These are phyloP conservation scores for Lanistes nyassanus DNA, from an alignment of 1,140 invertebrate species.

Conservation along the genomic window DNA sequence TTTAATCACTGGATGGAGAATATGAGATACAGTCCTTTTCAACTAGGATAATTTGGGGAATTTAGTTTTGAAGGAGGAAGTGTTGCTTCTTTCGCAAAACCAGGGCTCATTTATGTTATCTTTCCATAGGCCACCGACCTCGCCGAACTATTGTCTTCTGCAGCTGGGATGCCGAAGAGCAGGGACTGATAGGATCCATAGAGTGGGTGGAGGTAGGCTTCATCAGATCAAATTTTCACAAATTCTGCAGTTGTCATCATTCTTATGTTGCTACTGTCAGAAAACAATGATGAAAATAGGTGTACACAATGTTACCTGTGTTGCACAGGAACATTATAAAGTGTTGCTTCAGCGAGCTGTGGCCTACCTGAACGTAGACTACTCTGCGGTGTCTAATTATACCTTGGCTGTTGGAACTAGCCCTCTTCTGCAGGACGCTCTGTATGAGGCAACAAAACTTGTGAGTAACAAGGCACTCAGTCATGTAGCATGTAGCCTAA, in stretches of 20 bases:
- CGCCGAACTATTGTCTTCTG: conserved; percentile 50
- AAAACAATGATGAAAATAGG: too few species aligned
- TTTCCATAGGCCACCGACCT: conserved; percentile 40
- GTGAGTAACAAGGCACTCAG: conserved; percentile 32
- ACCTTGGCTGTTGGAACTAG: conserved; percentile 44
- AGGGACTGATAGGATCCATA: conserved; percentile 47
- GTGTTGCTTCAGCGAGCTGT: conserved; percentile 55
- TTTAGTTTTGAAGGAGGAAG: too few species aligned
- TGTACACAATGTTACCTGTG: too few species aligned
- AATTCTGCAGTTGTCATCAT: too few species aligned
- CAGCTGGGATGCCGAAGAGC: conserved; percentile 56
- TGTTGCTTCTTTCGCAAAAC: too few species aligned
- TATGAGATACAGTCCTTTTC: too few species aligned
- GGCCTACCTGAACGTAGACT: conserved; percentile 63
- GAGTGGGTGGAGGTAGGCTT: conserved; percentile 57
- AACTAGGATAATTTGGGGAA: too few species aligned
- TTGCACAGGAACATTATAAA: conserved; percentile 55
- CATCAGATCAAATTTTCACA: too few species aligned
- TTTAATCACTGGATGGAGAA: too few species aligned
- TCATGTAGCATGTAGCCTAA: too few species aligned
- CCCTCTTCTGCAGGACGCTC: conserved; percentile 55
- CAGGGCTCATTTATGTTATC: too few species aligned
- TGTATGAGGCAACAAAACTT: conserved; percentile 53
- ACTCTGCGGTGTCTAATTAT: conserved; percentile 48
- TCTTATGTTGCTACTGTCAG: too few species aligned